Percentiles rank a stretch among this genome's conserved stretches.
Conservation (phyloP, 2,888 invertebrate genomes). For the Tetheella fluctuosa region DNA sequence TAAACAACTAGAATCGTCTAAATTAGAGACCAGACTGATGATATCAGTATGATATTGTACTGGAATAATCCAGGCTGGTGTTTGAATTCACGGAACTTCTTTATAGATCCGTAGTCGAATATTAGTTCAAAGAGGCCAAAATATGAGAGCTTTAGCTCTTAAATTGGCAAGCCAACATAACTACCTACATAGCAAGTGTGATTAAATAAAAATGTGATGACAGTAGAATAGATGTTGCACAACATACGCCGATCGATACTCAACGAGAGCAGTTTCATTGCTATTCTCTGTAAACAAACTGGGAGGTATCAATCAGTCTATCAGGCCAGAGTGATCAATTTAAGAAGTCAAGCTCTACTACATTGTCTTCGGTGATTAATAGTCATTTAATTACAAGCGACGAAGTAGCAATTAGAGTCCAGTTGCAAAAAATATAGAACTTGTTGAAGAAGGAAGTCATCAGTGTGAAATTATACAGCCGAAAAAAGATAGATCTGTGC, state of each 20-base stretch:
- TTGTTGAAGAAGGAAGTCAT: slow-evolving; percentile 4
- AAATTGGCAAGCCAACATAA: neutral
- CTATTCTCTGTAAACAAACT: neutral
- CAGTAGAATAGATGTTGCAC: neutral
- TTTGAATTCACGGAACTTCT: neutral
- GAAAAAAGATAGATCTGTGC: slow-evolving; percentile 4
- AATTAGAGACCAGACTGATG: slow-evolving; percentile 62
- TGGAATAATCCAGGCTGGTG: slow-evolving; percentile 7
- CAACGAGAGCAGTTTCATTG: neutral
- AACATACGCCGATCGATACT: neutral
- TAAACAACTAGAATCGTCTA: slow-evolving; percentile 70
- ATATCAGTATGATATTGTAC: slow-evolving; percentile 50
- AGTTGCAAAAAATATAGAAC: neutral
- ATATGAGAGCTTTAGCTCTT: neutral
- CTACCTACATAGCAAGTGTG: neutral
- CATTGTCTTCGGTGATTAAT: neutral
- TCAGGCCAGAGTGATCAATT: neutral
- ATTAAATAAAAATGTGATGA: slow-evolving; percentile 5
- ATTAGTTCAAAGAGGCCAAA: neutral
- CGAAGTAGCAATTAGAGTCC: neutral
- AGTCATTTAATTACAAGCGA: neutral
- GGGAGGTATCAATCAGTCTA: neutral
- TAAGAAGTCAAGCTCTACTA: neutral
- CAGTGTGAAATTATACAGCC: neutral
- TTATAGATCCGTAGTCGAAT: neutral